Conservation (phyloP, 2,797 vertebrate species). For the Pseudochromis fuscus region DNA sequence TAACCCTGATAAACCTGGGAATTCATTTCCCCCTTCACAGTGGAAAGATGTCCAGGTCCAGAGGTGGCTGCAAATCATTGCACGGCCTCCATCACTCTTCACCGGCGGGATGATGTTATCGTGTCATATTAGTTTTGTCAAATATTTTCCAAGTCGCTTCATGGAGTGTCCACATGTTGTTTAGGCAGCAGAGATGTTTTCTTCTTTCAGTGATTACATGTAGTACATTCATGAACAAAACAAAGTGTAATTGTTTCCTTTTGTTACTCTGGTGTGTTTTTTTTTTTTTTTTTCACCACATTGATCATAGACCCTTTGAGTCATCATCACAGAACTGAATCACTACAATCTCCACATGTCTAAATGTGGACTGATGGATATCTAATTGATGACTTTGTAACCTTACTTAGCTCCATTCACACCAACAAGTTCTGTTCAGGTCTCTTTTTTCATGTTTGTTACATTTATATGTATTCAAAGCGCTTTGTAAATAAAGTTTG, state of each 20-base stretch:
- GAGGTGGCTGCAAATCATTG: constrained; percentile 15
- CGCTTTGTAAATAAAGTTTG: too few relatives aligned
- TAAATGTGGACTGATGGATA: neutral
- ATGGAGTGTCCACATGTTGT: neutral
- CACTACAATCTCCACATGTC: neutral
- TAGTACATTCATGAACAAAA: too few relatives aligned
- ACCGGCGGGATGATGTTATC: neutral
- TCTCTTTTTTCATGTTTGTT: too few relatives aligned
- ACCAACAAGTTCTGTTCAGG: too few relatives aligned
- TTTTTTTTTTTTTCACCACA: too few relatives aligned
- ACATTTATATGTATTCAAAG: too few relatives aligned
- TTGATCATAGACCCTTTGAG: too few relatives aligned
- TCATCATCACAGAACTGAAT: too few relatives aligned
- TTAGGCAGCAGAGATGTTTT: neutral
- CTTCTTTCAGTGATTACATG: too few relatives aligned
- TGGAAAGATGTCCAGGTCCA: neutral
- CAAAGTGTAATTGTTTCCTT: neutral
- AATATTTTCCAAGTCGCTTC: neutral
- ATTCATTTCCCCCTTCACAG: neutral
- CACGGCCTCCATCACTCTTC: too few relatives aligned
- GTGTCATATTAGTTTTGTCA: neutral
- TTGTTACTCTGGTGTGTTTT: neutral
- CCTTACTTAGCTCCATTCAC: neutral
- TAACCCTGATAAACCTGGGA: neutral
- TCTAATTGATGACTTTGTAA: neutral